Conservation (phyloP, 2,113 vertebrate species). For the Sylvicapra grimmia region DNA sequence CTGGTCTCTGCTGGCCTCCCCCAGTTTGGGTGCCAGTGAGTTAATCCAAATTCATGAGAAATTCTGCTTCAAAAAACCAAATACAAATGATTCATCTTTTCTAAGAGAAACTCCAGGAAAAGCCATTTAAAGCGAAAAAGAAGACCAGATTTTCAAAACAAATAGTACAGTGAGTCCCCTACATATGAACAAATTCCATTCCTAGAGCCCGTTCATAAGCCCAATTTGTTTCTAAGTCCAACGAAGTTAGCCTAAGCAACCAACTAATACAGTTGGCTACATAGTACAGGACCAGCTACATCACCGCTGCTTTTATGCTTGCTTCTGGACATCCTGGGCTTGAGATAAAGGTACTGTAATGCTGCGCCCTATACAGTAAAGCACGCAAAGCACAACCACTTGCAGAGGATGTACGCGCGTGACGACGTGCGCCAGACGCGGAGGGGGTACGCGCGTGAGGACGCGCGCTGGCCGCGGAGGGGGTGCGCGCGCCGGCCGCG, state of each 20-base stretch:
- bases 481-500: neutral
- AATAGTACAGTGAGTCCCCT: neutral
- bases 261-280: neutral
- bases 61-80: neutral
- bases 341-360: neutral
- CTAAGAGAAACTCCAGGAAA: neutral
- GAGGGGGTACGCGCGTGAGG: too few relatives aligned
- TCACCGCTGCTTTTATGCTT: neutral
- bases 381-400: neutral
- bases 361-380: neutral
- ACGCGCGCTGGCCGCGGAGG: accelerated
- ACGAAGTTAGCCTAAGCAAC: neutral
- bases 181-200: neutral
- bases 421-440: neutral
- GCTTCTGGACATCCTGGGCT: neutral
- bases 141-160: neutral
- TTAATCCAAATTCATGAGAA: neutral
- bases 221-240: neutral
- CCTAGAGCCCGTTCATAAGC: neutral
- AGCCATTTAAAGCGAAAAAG: neutral
- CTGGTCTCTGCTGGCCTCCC: accelerated
- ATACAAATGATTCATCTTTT: accelerated
- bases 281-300: neutral
- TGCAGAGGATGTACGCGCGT: accelerated
- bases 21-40: accelerated